Base-by-base conservation (phyloP, 2,888 invertebrate species). In the Mesochorus sp. region DNA sequence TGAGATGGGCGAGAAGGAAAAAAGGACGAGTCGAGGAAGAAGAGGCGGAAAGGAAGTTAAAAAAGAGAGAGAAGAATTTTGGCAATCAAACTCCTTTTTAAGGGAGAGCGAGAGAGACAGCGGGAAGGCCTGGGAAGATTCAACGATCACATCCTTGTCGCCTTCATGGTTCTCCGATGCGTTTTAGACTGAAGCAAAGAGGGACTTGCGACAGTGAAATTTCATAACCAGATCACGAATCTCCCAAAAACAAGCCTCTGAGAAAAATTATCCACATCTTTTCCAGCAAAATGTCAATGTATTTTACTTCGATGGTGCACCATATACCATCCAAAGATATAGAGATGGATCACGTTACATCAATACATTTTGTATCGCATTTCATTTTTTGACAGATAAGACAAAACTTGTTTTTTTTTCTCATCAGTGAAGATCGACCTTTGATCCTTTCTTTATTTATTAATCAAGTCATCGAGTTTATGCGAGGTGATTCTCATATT, bases 11-110 rank as follows among this genome's bases (percentile, higher is more conserved):
- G 73, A 79, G 68, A 72, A 79, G 61, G 64, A 77, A 74, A 81
- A 72, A 79, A 71, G 39, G 59, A 67, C n/a, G 67, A 42, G 66
- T 26, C 5, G 21, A 51, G 47, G 34, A 61, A 39, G 53, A n/a
- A n/a, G 47, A 61, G 59, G 64, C 17, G 28, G 73, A 70, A 70
- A 78, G 64, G 49, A 76, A 67, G 39, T 42, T 68, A 34, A 76
- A 80, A 83, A 87, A 87, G 86, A 87, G 85, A 84, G 83, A 88
- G 80, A n/a, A n/a, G 86, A 85, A 87, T 88, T 88, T 88, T 83
- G 86, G 86, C 83, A 83, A 85, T 84, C 83, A 73, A 49, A 57
- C 8, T 62, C 28, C 21, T 44, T 44, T 34, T 39, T 10, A 12
- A 28, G 26, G 42, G 53, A 49, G 1, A n/a, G 37, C 37, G 31